phyloP scores from a whole-genome alignment of 2,797 vertebrate genomes.

The Clamator glandarius region DNA sequence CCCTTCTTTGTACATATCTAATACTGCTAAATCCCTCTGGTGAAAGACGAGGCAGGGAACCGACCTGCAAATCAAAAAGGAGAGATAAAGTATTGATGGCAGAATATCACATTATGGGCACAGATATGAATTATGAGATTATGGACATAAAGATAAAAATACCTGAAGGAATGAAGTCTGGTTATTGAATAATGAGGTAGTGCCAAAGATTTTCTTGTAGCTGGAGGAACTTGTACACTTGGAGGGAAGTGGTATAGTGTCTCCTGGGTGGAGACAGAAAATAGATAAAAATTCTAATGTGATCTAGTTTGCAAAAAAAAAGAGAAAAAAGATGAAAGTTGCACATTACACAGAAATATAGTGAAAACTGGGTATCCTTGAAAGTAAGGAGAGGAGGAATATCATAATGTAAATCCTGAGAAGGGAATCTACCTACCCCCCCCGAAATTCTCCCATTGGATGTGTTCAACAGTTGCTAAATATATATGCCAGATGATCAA shows the following conservation, averaged over 20 bases:
- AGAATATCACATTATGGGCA: background rate
- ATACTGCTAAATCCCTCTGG: background rate
- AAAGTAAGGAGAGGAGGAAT: background rate
- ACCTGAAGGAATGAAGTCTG: background rate
- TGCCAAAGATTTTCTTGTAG: background rate
- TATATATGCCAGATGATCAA: background rate
- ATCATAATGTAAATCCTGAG: background rate
- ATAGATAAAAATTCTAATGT: background rate
- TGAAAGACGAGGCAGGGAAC: background rate
- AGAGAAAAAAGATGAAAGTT: background rate
- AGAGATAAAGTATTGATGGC: background rate
- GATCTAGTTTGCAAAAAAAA: background rate
- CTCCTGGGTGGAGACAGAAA: background rate
- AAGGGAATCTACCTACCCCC: no score
- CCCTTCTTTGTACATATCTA: background rate
- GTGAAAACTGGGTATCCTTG: background rate
- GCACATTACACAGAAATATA: background rate
- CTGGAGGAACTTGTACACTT: background rate
- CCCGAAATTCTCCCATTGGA: background rate
- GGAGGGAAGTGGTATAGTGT: background rate
- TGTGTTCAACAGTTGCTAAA: background rate
- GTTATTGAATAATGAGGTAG: background rate
- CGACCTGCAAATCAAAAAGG: background rate
- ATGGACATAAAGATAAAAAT: background rate
- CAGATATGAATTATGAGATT: background rate